Percentiles rank a stretch among this genome's conserved stretches.
phyloP scores from a whole-genome alignment of 2,888 invertebrate species.

The Phytoseiulus persimilis region DNA sequence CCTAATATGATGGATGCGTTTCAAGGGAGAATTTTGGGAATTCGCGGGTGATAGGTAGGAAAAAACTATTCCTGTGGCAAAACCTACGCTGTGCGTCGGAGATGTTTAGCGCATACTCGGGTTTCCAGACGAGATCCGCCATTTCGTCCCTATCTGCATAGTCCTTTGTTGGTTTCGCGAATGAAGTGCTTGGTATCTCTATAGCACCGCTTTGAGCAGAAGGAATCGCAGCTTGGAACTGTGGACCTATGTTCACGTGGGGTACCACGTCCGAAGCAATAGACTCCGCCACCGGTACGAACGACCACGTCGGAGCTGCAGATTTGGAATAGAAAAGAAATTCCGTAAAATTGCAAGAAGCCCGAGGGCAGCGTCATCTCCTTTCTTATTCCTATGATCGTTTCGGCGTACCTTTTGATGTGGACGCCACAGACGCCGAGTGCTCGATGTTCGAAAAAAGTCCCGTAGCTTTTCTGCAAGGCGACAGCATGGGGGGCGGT shows the following conservation, averaged over 20 bases:
- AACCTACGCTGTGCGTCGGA: constrained; percentile 40
- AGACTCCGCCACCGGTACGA: constrained; percentile 17
- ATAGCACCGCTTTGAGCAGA: constrained; percentile 13
- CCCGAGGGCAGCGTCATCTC: no score
- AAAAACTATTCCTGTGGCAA: constrained; percentile 36
- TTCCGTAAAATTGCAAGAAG: no score
- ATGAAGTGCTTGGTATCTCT: constrained; percentile 10
- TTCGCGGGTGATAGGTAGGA: not conserved
- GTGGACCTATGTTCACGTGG: constrained; percentile 75
- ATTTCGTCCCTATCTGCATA: constrained; percentile 56
- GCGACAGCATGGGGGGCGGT: constrained; percentile 86
- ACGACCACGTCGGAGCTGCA: constrained; percentile 15
- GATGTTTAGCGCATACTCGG: constrained; percentile 40
- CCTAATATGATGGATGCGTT: no score
- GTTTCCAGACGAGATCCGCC: constrained; percentile 43
- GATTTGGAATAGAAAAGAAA: no score
- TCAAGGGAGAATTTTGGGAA: no score
- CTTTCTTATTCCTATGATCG: no score
- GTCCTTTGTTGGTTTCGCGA: constrained; percentile 51
- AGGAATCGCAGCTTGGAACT: constrained; percentile 76
- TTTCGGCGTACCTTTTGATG: not conserved
- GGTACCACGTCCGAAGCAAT: constrained; percentile 45
- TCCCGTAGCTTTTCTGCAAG: constrained; percentile 77
- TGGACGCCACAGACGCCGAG: not conserved
- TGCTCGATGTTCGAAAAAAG: constrained; percentile 59